Conservation (phyloP, 2,888 invertebrate genomes). For the Priocnemis perturbator region DNA sequence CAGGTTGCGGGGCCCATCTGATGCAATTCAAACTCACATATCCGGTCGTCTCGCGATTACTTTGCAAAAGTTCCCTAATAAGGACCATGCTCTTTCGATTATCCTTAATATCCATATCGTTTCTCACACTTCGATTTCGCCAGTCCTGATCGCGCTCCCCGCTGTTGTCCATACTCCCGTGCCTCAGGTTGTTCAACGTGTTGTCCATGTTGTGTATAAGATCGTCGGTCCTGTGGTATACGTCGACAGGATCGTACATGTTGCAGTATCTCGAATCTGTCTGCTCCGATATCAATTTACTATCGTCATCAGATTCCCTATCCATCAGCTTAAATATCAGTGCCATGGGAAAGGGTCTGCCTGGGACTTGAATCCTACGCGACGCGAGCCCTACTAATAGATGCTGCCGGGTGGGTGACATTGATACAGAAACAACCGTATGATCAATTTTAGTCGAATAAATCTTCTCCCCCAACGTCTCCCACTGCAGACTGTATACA, state of each 20-base stretch:
- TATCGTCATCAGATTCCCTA: conserved; percentile 49
- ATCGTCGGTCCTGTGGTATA: conserved; percentile 54
- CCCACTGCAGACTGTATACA: conserved; percentile 87
- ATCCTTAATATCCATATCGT: conserved; percentile 54
- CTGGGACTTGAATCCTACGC: conserved; percentile 77
- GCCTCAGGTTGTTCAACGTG: conserved; percentile 22
- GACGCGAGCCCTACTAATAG: conserved; percentile 88
- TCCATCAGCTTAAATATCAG: conserved; percentile 65
- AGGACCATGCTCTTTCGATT: conserved; percentile 75
- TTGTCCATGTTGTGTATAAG: conserved; percentile 37
- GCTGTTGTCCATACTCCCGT: conserved; percentile 23
- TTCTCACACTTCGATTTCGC: conserved; percentile 37
- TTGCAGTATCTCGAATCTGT: conserved; percentile 44
- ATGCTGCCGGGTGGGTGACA: conserved; percentile 88
- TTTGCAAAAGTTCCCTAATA: conserved; percentile 82
- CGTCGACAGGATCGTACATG: conserved; percentile 36
- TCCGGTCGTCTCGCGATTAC: conserved; percentile 78
- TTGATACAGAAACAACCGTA: conserved; percentile 88
- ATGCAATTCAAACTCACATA: conserved; percentile 89
- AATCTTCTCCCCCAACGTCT: conserved; percentile 85
- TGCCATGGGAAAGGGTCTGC: conserved; percentile 65
- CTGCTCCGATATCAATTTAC: conserved; percentile 28
- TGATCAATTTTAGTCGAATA: conserved; percentile 87
- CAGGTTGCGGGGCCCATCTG: conserved; percentile 88
- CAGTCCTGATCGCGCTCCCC: conserved; percentile 28